These are phyloP conservation scores for Danio jaintianensis DNA, from an alignment of 2,797 vertebrate genomes.

Conservation along the genomic window DNA sequence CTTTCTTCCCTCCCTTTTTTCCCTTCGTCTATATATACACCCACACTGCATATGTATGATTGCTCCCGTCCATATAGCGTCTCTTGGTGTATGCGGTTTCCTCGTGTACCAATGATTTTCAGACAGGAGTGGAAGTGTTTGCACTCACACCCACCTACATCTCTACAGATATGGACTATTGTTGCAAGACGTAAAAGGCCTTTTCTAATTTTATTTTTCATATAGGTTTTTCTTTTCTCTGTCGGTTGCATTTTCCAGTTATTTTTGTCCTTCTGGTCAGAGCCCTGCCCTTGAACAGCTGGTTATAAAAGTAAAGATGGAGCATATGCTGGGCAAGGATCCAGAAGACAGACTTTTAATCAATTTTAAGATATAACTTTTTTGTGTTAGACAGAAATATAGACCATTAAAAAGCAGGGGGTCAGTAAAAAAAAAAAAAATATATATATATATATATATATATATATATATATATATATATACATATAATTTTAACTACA, in stretches of 20 bases:
- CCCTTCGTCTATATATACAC: conserved; percentile 19
- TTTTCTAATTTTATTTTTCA: not conserved
- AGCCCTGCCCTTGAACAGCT: conserved; percentile 43
- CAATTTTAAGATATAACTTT: no score
- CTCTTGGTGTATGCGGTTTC: not conserved
- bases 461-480: no score
- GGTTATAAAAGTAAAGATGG: conserved; percentile 25
- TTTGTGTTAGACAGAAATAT: no score
- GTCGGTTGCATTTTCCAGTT: conserved; percentile 19
- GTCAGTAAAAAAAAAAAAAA: no score
- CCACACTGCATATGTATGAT: conserved; percentile 2
- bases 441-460: no score
- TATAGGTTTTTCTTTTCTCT: not conserved
- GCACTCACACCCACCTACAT: not conserved
- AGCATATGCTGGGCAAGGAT: conserved; percentile 4
- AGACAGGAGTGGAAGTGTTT: not conserved
- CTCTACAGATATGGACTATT: not conserved
- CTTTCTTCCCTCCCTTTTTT: conserved; percentile 25
- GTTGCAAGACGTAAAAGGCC: not conserved
- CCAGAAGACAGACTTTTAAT: not conserved
- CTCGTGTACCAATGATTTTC: not conserved
- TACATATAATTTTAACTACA: no score
- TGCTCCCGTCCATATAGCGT: conserved; percentile 4
- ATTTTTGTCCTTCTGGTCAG: conserved; percentile 28
- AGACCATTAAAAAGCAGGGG: no score